Evolutionary conservation across 2,888 invertebrate species (phyloP).

Genomic region (Dryococelus australis): DNA sequence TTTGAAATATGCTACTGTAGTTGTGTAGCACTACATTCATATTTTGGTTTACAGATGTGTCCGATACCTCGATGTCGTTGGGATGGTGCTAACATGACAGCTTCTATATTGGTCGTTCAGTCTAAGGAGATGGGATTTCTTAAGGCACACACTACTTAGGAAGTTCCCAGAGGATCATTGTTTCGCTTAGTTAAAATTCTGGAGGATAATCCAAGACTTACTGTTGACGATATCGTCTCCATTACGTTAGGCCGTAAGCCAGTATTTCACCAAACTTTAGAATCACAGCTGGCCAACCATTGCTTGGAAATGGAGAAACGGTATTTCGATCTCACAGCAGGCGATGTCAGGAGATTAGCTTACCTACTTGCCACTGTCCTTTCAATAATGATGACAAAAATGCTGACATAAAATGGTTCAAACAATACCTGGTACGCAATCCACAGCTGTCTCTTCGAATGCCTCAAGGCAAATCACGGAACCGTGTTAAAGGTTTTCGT

Average conservation of each 20-base stretch:
- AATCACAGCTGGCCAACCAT: constrained; percentile 17
- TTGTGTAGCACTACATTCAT: no score
- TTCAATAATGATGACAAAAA: neutral
- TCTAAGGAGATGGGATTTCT: constrained; percentile 10
- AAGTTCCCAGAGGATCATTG: neutral
- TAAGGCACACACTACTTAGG: neutral
- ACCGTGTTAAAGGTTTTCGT: neutral
- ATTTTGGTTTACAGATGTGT: no score
- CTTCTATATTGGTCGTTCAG: neutral
- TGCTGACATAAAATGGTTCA: neutral
- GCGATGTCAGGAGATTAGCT: neutral
- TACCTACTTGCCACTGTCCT: constrained; percentile 12
- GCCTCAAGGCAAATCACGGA: neutral
- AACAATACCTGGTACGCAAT: neutral
- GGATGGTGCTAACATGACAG: neutral
- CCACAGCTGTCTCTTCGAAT: neutral
- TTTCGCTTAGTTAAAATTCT: neutral
- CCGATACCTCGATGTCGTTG: no score
- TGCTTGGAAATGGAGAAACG: neutral
- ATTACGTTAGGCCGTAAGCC: constrained; percentile 12
- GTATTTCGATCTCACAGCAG: neutral
- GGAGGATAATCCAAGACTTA: neutral
- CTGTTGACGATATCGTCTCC: neutral
- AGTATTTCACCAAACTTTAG: neutral
- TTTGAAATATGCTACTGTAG: no score